These are phyloP conservation scores for Bettongia penicillata DNA, from an alignment of 2,113 vertebrate species.

Conservation along the genomic window DNA sequence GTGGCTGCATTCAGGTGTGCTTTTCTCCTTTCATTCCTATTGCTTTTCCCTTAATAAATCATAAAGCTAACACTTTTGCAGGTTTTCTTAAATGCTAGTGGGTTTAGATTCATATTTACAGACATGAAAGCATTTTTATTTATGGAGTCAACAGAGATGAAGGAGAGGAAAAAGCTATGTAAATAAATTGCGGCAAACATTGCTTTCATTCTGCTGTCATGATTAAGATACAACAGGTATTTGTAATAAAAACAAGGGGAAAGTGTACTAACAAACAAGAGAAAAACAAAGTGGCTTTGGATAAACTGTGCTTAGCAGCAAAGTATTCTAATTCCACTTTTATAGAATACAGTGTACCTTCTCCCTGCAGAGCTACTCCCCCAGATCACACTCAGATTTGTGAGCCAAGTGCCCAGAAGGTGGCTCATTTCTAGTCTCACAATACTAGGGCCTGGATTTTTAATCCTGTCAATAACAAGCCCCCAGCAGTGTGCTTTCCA, in stretches of 20 bases:
- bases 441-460: background rate
- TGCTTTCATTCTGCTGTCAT: conserved; percentile 55
- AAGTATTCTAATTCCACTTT: background rate
- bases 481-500: background rate
- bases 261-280: background rate
- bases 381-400: background rate
- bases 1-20: conserved; percentile 55
- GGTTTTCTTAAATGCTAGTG: conserved; percentile 60
- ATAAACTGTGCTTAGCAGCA: background rate
- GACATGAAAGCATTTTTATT: conserved; percentile 71
- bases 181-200: conserved; percentile 62
- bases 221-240: conserved; percentile 56
- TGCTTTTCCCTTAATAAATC: conserved; percentile 74
- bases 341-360: background rate
- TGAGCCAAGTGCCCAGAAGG: background rate
- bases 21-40: conserved; percentile 60
- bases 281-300: background rate
- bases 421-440: background rate
- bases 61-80: conserved; percentile 62
- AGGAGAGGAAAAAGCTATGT: conserved; percentile 62
- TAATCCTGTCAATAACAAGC: background rate
- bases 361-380: background rate
- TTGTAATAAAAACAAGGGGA: conserved; percentile 41
- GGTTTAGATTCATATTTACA: conserved; percentile 55
- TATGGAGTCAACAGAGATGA: conserved; percentile 58